Evolutionary conservation across 1,140 invertebrate genomes (phyloP).

Genomic region (Tetragonula clypearis): DNA sequence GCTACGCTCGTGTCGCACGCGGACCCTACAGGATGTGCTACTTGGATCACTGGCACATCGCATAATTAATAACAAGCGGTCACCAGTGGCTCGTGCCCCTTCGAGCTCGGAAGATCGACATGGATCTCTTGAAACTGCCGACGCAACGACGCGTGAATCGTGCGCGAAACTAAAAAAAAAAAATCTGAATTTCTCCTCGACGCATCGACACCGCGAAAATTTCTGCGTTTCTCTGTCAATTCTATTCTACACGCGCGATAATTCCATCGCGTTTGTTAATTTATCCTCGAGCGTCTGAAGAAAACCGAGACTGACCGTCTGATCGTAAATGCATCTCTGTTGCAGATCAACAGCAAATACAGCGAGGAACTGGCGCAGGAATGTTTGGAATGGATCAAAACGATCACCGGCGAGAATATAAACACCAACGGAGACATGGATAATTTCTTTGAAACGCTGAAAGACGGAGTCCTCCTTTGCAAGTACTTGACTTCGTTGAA

Average conservation of each 20-base stretch:
- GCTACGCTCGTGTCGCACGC: constrained; percentile 63
- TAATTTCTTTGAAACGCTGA: constrained; percentile 94
- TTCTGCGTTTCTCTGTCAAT: too few relatives aligned
- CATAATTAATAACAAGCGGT: constrained; percentile 69
- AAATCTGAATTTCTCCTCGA: neutral
- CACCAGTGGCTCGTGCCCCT: constrained; percentile 22
- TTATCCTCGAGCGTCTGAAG: neutral
- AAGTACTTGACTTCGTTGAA: constrained; percentile 82
- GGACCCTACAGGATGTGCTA: constrained; percentile 76
- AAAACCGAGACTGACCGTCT: neutral
- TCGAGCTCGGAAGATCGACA: constrained; percentile 13
- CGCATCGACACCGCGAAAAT: neutral
- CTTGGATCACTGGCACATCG: constrained; percentile 69
- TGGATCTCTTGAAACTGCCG: constrained; percentile 4
- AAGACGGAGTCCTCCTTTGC: constrained; percentile 93
- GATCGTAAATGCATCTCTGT: constrained; percentile 65
- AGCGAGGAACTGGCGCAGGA: constrained; percentile 95
- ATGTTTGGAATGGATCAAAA: constrained; percentile 94
- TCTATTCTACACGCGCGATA: neutral
- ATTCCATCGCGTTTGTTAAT: constrained; percentile 20
- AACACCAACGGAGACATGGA: constrained; percentile 93
- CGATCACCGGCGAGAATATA: constrained; percentile 90
- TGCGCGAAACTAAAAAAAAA: neutral
- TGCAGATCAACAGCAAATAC: constrained; percentile 97
- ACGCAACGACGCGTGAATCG: neutral